phyloP scores from a whole-genome alignment of 1,140 invertebrate genomes.

The Leptinotarsa undecemlineata region DNA sequence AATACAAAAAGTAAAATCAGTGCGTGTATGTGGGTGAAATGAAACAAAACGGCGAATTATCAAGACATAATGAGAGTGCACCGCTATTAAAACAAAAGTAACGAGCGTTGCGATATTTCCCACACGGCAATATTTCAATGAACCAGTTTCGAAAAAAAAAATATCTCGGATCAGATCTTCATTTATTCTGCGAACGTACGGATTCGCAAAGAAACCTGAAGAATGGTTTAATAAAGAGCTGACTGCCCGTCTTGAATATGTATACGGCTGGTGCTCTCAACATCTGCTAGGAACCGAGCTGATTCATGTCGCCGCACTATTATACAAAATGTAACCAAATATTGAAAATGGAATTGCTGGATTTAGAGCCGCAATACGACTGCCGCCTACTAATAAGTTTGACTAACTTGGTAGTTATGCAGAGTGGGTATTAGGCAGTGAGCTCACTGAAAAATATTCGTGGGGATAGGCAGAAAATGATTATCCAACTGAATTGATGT shows the following conservation, averaged over 20 bases:
- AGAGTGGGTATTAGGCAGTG: too few relatives aligned
- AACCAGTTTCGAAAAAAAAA: background rate
- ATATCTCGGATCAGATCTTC: slow-evolving; percentile 1
- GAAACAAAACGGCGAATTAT: too few relatives aligned
- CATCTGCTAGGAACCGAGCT: background rate
- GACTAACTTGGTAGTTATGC: too few relatives aligned
- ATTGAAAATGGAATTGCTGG: slow-evolving; percentile 8
- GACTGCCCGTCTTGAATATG: slow-evolving; percentile 17
- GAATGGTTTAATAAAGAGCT: slow-evolving; percentile 25
- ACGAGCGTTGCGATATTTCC: slow-evolving; percentile 6
- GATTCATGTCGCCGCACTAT: slow-evolving; percentile 9
- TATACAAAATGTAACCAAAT: slow-evolving; percentile 12
- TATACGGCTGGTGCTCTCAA: slow-evolving; percentile 1
- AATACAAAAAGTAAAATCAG: too few relatives aligned
- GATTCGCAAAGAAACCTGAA: slow-evolving; percentile 17
- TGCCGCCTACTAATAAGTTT: background rate
- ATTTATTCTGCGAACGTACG: slow-evolving; percentile 20
- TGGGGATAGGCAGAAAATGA: too few relatives aligned
- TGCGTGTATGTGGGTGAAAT: too few relatives aligned
- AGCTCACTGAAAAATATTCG: too few relatives aligned
- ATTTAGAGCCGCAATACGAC: background rate
- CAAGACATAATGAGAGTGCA: too few relatives aligned
- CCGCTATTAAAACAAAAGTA: background rate
- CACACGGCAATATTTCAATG: background rate
- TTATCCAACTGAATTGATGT: too few relatives aligned